phyloP scores from a whole-genome alignment of 2,888 invertebrate genomes.

The Apodemia mormo region DNA sequence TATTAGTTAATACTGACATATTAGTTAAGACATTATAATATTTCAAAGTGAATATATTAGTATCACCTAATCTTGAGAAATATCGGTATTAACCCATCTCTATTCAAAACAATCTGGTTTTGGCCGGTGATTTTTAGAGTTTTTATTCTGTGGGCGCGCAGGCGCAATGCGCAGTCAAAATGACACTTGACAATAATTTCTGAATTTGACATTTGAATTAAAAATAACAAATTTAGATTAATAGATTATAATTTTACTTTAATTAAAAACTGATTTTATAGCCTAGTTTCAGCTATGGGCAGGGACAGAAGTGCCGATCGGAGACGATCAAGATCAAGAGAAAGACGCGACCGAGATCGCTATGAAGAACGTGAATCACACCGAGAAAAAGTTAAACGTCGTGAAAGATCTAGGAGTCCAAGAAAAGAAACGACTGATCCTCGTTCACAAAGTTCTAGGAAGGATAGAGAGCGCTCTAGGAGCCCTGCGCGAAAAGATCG shows the following conservation, averaged over 20 bases:
- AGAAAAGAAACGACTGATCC: constrained; percentile 53
- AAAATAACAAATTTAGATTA: too few relatives aligned
- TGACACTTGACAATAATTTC: too few relatives aligned
- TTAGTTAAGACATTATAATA: too few relatives aligned
- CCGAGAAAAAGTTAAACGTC: constrained; percentile 66
- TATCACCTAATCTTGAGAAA: too few relatives aligned
- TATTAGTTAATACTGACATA: too few relatives aligned
- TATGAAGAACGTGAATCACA: constrained; percentile 68
- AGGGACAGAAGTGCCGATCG: constrained; percentile 69
- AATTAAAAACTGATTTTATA: neutral
- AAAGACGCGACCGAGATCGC: constrained; percentile 69
- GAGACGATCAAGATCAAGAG: constrained; percentile 69
- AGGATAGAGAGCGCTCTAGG: constrained; percentile 47
- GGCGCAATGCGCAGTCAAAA: too few relatives aligned
- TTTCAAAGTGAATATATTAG: too few relatives aligned
- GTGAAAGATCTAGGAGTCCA: constrained; percentile 63
- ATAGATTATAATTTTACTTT: neutral
- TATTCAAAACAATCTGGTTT: too few relatives aligned
- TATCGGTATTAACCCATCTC: too few relatives aligned
- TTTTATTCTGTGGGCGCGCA: too few relatives aligned
- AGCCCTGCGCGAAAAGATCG: constrained; percentile 57
- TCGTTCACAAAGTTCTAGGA: constrained; percentile 52
- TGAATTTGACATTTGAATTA: too few relatives aligned
- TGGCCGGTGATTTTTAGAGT: too few relatives aligned
- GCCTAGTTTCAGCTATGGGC: constrained; percentile 49